A percentile compares a stretch with the other conserved stretches of the same genome.
Evolutionary conservation across 2,113 vertebrate genomes (phyloP).

Genomic region (Oncorhynchus nerka): DNA sequence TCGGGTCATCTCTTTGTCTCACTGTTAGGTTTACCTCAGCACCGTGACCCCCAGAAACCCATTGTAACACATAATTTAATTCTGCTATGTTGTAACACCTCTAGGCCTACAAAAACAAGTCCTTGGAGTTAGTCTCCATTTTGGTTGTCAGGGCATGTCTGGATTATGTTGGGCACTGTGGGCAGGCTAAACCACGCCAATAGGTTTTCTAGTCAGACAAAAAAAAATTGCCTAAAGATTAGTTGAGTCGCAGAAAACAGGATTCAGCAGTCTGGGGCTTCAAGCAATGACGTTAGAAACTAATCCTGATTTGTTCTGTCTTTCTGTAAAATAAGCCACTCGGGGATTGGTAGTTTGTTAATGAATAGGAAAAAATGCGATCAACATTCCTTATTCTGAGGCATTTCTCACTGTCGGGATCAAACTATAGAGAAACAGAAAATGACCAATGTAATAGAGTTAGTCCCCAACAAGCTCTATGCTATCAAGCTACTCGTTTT

Average conservation of each 20-base stretch:
- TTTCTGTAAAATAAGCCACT: not conserved
- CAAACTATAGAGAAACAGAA: not conserved
- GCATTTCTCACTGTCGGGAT: slow-evolving; percentile 2
- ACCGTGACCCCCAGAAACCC: not conserved
- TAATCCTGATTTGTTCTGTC: not conserved
- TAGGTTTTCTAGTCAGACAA: not conserved
- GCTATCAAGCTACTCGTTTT: not conserved
- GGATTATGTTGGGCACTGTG: not conserved
- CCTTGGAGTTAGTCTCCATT: not conserved
- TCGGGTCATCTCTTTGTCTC: not conserved
- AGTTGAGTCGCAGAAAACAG: not conserved
- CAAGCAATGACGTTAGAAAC: slow-evolving; percentile 26
- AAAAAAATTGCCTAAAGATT: not conserved
- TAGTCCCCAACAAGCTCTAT: no score
- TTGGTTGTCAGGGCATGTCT: not conserved
- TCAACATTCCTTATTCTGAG: not conserved
- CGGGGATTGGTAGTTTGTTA: not conserved
- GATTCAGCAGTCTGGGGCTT: not conserved
- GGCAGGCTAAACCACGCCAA: not conserved
- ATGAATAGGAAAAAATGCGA: not conserved
- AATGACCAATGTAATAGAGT: no score
- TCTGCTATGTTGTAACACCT: not conserved
- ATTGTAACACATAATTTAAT: not conserved
- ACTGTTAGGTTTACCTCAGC: not conserved
- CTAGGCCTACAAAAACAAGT: not conserved